phyloP scores from a whole-genome alignment of 2,797 vertebrate genomes.

The Austrolebias charrua region DNA sequence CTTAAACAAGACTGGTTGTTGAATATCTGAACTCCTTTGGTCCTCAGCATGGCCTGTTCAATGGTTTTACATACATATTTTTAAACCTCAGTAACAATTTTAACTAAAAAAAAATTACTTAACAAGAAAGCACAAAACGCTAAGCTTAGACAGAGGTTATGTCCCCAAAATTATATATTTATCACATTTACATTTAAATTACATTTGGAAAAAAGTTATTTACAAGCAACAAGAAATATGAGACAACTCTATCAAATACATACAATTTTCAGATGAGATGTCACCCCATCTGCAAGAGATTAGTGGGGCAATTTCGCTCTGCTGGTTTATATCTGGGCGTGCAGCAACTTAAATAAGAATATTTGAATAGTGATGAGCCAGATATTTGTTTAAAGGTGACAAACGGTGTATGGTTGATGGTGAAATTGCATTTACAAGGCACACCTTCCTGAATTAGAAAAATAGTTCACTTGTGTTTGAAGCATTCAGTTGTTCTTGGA shows the following conservation, averaged over 20 bases:
- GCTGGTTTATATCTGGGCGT: conserved; percentile 16
- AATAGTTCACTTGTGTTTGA: neutral
- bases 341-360: neutral
- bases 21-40: no score
- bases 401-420: neutral
- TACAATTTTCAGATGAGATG: conserved; percentile 48
- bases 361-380: conserved; percentile 15
- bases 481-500: neutral
- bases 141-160: neutral
- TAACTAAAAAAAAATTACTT: neutral
- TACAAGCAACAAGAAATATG: neutral
- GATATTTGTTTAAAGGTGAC: conserved; percentile 53
- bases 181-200: neutral
- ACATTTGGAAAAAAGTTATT: neutral
- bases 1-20: neutral
- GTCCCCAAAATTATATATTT: neutral
- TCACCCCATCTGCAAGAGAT: neutral
- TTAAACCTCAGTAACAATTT: no score
- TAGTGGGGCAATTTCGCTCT: neutral
- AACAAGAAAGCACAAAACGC: neutral
- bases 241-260: conserved; percentile 10
- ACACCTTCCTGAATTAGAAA: neutral
- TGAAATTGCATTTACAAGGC: neutral
- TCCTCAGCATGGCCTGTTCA: no score
- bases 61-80: no score